Percentiles rank a stretch among this genome's conserved stretches.
These are phyloP conservation scores for Glaucidium brasilianum DNA, from an alignment of 2,113 vertebrate species.

Conservation along the genomic window DNA sequence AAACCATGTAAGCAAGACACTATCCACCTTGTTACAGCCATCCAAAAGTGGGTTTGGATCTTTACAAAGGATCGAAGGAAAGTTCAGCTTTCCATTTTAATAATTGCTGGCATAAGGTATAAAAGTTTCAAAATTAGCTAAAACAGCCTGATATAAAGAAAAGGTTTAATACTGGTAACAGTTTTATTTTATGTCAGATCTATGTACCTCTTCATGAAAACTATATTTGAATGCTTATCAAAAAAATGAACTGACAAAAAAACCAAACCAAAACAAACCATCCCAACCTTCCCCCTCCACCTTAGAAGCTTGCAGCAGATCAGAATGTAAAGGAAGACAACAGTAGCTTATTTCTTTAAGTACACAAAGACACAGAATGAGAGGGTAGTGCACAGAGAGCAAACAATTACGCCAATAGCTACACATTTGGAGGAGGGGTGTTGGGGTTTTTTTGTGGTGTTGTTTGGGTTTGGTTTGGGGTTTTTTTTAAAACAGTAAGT, in stretches of 20 bases:
- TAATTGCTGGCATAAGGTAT: neutral
- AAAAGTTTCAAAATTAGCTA: neutral
- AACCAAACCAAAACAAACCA: neutral
- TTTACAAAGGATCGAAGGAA: neutral
- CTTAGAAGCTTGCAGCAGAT: neutral
- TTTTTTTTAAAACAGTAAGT: neutral
- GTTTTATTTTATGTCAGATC: neutral
- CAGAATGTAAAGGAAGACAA: neutral
- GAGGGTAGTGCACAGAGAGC: rapidly evolving
- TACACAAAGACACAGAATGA: neutral
- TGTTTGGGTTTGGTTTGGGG: neutral
- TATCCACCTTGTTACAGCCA: neutral
- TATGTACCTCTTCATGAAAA: neutral
- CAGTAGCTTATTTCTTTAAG: neutral
- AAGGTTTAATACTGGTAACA: neutral
- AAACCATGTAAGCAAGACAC: neutral
- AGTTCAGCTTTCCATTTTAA: neutral
- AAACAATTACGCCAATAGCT: neutral
- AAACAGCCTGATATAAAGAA: neutral
- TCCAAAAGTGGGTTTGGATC: neutral
- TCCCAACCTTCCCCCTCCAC: rapidly evolving
- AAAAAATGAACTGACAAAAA: neutral
- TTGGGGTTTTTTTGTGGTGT: neutral
- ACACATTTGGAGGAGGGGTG: neutral
- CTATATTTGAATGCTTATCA: neutral